phyloP scores from a whole-genome alignment of 2,113 vertebrate genomes.

The Pseudorectes ferrugineus region DNA sequence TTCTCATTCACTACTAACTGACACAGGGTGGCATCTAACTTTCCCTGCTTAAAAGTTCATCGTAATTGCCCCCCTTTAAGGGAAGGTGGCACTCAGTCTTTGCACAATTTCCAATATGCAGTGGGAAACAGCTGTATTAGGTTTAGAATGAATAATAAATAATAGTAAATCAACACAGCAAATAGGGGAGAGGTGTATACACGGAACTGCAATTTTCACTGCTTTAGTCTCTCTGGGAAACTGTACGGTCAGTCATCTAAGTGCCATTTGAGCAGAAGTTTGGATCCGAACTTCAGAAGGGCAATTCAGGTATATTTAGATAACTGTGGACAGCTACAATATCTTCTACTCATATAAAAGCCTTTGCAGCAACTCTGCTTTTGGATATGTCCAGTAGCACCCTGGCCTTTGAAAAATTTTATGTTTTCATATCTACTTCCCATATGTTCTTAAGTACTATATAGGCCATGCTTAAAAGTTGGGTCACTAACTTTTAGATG shows the following conservation, averaged over 20 bases:
- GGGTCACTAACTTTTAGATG: neutral
- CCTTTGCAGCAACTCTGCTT: neutral
- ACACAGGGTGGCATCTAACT: neutral
- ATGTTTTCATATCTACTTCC: neutral
- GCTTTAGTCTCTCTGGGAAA: neutral
- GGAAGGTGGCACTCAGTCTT: neutral
- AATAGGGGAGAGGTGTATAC: neutral
- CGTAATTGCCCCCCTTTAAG: neutral
- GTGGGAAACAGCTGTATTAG: neutral
- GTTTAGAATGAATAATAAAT: neutral
- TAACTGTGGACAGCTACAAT: neutral
- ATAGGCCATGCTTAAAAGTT: neutral
- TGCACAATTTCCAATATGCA: neutral
- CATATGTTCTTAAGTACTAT: neutral
- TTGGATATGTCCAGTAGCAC: neutral
- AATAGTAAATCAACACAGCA: neutral
- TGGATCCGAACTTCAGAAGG: neutral
- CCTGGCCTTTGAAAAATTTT: neutral
- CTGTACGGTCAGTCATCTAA: neutral
- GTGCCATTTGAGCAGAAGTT: neutral
- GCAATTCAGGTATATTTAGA: neutral
- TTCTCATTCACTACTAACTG: neutral
- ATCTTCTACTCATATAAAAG: neutral
- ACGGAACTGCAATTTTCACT: neutral
- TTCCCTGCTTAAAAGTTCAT: neutral